These are phyloP conservation scores for Dufourea novaeangliae DNA, from an alignment of 1,140 invertebrate species.

Conservation along the genomic window DNA sequence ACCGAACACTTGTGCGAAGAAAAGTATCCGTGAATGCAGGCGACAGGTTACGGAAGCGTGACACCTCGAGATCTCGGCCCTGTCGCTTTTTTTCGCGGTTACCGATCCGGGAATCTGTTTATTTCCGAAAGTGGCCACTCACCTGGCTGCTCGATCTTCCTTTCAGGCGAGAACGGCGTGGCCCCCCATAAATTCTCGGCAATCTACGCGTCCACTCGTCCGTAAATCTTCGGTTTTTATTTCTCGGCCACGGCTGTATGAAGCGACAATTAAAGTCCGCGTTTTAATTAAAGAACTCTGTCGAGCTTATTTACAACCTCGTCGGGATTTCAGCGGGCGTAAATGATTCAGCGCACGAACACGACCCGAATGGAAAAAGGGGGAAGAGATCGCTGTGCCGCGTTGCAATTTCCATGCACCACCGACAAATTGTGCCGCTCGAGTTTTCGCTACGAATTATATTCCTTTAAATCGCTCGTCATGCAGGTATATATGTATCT, in stretches of 20 bases:
- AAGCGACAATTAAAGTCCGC: constrained; percentile 13
- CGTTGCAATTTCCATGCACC: constrained; percentile 14
- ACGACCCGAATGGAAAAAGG: neutral
- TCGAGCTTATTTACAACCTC: constrained; percentile 25
- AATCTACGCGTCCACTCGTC: neutral
- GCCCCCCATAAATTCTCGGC: constrained; percentile 15
- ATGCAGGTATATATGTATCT: too few relatives aligned
- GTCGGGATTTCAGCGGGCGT: constrained; percentile 20
- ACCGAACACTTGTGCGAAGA: too few relatives aligned
- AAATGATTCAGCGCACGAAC: constrained; percentile 2
- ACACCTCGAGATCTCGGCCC: neutral
- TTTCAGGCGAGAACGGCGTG: too few relatives aligned
- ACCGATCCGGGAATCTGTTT: constrained; percentile 16
- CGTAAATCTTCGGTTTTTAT: constrained; percentile 26
- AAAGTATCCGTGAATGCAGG: too few relatives aligned
- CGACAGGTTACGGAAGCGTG: neutral
- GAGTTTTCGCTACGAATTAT: neutral
- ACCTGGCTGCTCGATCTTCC: constrained; percentile 18
- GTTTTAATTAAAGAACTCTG: constrained; percentile 32
- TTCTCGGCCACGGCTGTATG: too few relatives aligned
- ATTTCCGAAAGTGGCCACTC: constrained; percentile 35
- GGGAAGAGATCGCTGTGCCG: neutral
- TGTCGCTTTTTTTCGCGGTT: neutral
- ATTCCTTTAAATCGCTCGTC: constrained; percentile 3
- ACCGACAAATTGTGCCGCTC: neutral